Percentiles rank a stretch among this genome's conserved stretches.
Evolutionary conservation across 2,888 invertebrate species (phyloP).

Genomic region (Tenthredo scrophulariae): DNA sequence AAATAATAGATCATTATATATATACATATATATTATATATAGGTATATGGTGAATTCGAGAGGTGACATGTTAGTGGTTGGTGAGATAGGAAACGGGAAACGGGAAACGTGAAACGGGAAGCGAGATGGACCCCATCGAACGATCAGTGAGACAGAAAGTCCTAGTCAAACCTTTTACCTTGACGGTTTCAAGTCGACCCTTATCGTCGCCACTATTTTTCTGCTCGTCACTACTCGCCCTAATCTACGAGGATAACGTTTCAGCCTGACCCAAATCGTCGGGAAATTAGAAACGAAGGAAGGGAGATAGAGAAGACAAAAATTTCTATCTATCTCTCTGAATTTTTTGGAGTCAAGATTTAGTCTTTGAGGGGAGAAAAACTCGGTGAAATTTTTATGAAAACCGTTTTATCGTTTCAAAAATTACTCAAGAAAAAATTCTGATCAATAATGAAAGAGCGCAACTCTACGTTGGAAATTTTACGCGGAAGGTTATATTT

Average conservation of each 20-base stretch:
- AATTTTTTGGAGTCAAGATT: no score
- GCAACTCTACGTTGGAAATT: no score
- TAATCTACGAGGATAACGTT: slow-evolving; percentile 30
- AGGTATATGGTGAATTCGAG: background rate
- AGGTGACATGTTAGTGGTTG: background rate
- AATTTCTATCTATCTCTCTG: background rate
- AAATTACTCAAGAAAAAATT: no score
- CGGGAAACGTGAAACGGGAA: background rate
- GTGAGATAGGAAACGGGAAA: background rate
- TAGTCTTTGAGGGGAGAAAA: no score
- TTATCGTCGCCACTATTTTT: slow-evolving; percentile 7
- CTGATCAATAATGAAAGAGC: no score
- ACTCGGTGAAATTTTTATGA: no score
- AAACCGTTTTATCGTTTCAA: no score
- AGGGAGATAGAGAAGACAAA: background rate
- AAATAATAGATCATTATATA: background rate
- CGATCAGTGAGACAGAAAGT: background rate
- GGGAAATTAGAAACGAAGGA: background rate
- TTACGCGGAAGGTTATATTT: no score
- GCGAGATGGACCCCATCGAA: slow-evolving; percentile 6
- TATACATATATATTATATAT: background rate
- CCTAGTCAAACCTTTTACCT: slow-evolving; percentile 28
- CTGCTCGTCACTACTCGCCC: background rate
- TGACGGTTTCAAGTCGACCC: slow-evolving; percentile 27
- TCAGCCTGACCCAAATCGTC: slow-evolving; percentile 1